Evolutionary conservation across 1,140 invertebrate species (phyloP).

Genomic region (Diuraphis noxia): DNA sequence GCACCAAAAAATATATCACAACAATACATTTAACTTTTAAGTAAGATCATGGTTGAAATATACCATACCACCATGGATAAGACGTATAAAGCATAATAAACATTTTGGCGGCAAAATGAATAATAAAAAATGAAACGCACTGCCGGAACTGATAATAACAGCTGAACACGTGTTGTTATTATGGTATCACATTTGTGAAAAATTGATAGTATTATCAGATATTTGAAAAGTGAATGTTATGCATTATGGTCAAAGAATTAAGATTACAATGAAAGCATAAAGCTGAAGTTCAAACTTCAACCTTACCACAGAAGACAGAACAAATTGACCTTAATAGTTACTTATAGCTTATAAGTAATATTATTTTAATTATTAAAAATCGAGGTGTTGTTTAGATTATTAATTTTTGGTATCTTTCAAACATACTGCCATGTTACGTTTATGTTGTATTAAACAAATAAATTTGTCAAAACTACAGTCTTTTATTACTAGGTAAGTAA

Average conservation of each 20-base stretch:
- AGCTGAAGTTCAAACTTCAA: not conserved
- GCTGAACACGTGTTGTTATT: not conserved
- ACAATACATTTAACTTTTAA: not conserved
- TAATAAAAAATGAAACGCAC: not conserved
- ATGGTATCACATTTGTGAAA: not conserved
- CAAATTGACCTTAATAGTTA: too few relatives aligned
- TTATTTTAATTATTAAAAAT: not conserved
- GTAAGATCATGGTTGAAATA: too few relatives aligned
- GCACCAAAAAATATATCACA: not conserved
- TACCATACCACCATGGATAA: too few relatives aligned
- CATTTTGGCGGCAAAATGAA: slow-evolving; percentile 25
- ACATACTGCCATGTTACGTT: slow-evolving; percentile 13
- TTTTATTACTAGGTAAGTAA: not conserved
- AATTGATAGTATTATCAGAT: not conserved
- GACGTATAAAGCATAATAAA: not conserved
- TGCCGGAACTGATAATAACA: not conserved
- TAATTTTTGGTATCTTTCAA: not conserved
- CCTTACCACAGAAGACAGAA: too few relatives aligned
- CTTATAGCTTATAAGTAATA: not conserved
- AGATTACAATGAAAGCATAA: not conserved
- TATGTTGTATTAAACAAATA: not conserved
- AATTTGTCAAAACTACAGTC: not conserved
- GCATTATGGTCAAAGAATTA: too few relatives aligned
- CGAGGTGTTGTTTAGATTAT: not conserved
- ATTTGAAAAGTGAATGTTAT: not conserved